Evolutionary conservation across 1,140 invertebrate genomes (phyloP).

Genomic region (Hestina assimilis): DNA sequence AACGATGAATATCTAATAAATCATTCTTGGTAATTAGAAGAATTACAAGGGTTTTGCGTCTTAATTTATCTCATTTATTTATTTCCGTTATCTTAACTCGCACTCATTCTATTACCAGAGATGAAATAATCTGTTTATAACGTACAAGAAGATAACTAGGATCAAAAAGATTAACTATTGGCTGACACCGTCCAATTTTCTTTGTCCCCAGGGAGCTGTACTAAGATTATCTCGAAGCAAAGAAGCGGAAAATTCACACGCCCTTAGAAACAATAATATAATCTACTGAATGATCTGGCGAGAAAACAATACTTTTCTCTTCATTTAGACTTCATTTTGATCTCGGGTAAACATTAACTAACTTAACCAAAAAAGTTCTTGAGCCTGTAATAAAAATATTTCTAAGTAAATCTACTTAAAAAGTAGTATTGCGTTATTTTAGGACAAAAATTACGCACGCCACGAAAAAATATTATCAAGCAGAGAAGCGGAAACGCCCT

Average conservation of each 20-base stretch:
- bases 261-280: slow-evolving; percentile 69
- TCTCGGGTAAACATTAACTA: too few relatives aligned
- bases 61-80: too few relatives aligned
- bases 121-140: slow-evolving; percentile 64
- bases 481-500: slow-evolving; percentile 57
- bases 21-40: too few relatives aligned
- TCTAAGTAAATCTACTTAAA: too few relatives aligned
- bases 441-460: too few relatives aligned
- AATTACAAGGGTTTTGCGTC: too few relatives aligned
- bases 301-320: slow-evolving; percentile 40
- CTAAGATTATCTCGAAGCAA: slow-evolving; percentile 74
- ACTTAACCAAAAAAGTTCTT: too few relatives aligned
- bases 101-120: slow-evolving; percentile 32
- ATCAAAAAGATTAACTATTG: slow-evolving; percentile 76
- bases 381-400: too few relatives aligned
- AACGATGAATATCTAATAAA: too few relatives aligned
- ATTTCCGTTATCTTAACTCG: slow-evolving; percentile 24
- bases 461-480: too few relatives aligned
- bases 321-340: slow-evolving; percentile 17
- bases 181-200: slow-evolving; percentile 76
- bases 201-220: slow-evolving; percentile 68
- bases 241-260: slow-evolving; percentile 57
- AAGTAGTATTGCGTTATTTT: too few relatives aligned
- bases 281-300: slow-evolving; percentile 53
- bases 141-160: slow-evolving; percentile 64